Evolutionary conservation across 2,888 invertebrate genomes (phyloP).

Genomic region (Caenorhabditis sulstoni): DNA sequence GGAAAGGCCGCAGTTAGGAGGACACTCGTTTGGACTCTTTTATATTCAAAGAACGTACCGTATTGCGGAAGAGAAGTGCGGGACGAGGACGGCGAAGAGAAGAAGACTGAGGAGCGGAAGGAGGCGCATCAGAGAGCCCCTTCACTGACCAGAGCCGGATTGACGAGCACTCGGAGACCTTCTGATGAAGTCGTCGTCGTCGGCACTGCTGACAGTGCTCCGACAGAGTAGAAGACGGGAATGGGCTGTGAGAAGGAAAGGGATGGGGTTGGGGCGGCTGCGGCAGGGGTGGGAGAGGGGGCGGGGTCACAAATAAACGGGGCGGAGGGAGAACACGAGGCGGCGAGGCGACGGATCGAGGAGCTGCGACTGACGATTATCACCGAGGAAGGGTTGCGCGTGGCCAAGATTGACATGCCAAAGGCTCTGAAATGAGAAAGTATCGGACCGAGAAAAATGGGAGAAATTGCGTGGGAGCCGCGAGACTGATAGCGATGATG

Average conservation of each 20-base stretch:
- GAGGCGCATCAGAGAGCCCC: constrained; percentile 34
- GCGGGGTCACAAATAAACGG: constrained; percentile 48
- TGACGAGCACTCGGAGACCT: constrained; percentile 28
- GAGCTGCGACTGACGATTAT: constrained; percentile 45
- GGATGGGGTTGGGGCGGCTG: constrained; percentile 11
- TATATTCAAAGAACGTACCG: constrained; percentile 24
- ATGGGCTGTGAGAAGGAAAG: constrained; percentile 16
- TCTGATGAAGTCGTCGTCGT: constrained; percentile 19
- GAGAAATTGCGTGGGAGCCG: constrained; percentile 23
- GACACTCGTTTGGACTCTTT: no score
- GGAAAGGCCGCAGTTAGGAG: background rate
- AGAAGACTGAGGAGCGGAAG: background rate
- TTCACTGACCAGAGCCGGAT: constrained; percentile 50
- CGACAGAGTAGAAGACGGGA: constrained; percentile 36
- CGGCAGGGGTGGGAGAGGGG: constrained; percentile 17
- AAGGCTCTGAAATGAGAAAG: constrained; percentile 31
- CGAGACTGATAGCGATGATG: constrained; percentile 10
- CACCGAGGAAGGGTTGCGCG: constrained; percentile 14
- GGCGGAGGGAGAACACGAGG: constrained; percentile 25
- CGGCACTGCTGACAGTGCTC: constrained; percentile 38
- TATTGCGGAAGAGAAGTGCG: constrained; percentile 6
- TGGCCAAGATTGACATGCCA: constrained; percentile 45
- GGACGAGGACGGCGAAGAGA: background rate
- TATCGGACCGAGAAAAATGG: background rate
- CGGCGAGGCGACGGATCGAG: constrained; percentile 49